A percentile compares a stretch with the other conserved stretches of the same genome.
Conservation (phyloP, 2,113 vertebrate genomes). For the Xyliphius kryptos region DNA sequence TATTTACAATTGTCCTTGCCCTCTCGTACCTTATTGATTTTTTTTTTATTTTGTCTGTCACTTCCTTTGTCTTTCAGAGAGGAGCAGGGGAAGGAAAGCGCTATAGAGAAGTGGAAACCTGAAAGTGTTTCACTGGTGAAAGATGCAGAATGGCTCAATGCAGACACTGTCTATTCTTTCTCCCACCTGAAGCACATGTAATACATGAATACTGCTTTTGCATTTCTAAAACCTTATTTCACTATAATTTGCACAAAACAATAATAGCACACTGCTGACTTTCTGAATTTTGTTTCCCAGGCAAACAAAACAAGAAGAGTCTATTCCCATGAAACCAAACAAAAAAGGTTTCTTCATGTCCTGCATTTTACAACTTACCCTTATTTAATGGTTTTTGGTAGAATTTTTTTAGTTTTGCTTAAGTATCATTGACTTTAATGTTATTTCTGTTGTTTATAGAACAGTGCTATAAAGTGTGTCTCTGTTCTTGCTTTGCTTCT, state of each 20-base stretch:
- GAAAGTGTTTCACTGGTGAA: background rate
- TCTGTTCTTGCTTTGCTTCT: no score
- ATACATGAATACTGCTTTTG: background rate
- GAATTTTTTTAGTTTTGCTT: no score
- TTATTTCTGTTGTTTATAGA: no score
- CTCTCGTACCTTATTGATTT: background rate
- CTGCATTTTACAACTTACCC: background rate
- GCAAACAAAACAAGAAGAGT: slow-evolving; percentile 32
- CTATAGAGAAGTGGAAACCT: no score
- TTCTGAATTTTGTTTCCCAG: slow-evolving; percentile 11
- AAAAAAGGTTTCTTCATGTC: slow-evolving; percentile 31
- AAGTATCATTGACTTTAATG: no score
- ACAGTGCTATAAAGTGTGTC: no score
- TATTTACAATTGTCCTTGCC: no score
- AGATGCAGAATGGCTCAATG: background rate
- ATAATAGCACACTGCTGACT: no score
- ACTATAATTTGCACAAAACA: no score
- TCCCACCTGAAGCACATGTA: background rate
- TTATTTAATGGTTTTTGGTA: background rate
- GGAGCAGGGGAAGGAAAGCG: background rate
- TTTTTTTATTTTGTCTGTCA: background rate
- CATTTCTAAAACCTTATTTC: background rate
- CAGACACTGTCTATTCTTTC: background rate
- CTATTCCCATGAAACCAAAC: slow-evolving; percentile 3
- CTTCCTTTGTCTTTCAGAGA: background rate